These are phyloP conservation scores for Bucorvus abyssinicus DNA, from an alignment of 2,797 vertebrate species.

Conservation along the genomic window DNA sequence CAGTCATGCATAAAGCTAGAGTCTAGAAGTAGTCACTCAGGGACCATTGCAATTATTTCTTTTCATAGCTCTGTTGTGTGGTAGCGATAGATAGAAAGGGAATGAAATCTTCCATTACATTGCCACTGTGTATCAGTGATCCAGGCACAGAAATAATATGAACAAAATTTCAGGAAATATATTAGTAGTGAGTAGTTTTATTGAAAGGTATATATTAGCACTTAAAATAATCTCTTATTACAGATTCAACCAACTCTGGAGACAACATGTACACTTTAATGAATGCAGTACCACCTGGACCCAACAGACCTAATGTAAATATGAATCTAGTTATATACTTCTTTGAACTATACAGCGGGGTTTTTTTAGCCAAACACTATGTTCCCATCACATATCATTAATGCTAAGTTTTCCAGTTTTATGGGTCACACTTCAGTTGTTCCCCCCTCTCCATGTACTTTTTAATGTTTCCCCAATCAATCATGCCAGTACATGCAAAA, in stretches of 20 bases:
- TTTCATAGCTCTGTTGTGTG: constrained; percentile 1
- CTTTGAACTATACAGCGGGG: background rate
- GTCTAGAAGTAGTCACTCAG: constrained; percentile 1
- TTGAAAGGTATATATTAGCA: constrained; percentile 1
- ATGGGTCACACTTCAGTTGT: background rate
- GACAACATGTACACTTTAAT: constrained; percentile 99
- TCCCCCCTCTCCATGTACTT: background rate
- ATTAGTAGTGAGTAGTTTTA: background rate
- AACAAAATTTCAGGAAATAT: background rate
- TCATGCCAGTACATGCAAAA: background rate
- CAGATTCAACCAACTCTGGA: constrained; percentile 98
- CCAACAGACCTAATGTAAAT: constrained; percentile 94
- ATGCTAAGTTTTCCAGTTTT: background rate
- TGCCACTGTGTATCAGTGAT: constrained; percentile 1
- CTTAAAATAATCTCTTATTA: constrained; percentile 53
- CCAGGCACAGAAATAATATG: background rate
- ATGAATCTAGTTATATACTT: background rate
- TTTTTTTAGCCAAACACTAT: background rate
- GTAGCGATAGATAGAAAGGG: background rate
- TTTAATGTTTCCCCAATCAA: background rate
- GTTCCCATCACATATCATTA: background rate
- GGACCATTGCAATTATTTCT: constrained; percentile 26
- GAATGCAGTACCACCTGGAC: constrained; percentile 92
- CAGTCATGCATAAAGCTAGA: background rate
- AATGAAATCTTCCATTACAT: constrained; percentile 15